Base-by-base conservation (phyloP, 2,888 invertebrate genomes). In the Craniophora ligustri region DNA sequence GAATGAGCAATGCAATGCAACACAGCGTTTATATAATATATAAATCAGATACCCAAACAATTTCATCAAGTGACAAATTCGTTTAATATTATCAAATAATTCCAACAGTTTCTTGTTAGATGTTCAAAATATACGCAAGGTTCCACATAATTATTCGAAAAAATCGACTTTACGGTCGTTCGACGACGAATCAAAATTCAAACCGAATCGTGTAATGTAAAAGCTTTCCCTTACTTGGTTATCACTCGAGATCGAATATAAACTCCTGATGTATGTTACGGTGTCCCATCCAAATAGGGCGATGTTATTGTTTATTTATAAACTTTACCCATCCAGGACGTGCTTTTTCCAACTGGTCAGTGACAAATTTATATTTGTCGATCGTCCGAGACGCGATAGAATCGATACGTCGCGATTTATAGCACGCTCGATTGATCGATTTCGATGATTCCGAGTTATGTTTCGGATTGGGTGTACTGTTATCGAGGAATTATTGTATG, bases 291-390 rank as follows among this genome's bases (percentile, higher is more conserved):
- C 90, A 85, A 86, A 86, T 86, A 89, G 72, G 89, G 89, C 63
- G 34, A 73, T 80, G 81, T 87, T 91, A 91, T 92, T 92, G 88
- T 92, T 93, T 93, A 93, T 93, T 92, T 92, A 92, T 92, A 92
- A 92, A 88, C 81, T 83, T 74, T 81, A 79, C 49, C 78, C 74
- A 79, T 75, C 72, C 57, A 76, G 76, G 75, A 76, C 75, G 76
- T 71, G 82, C 85, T 88, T 89, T 91, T 91, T 87, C 88, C 86
- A 75, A 85, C 79, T 84, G 77, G 77, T 79, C 87, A 80, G 84
- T 92, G 92, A 92, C 92, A 92, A 92, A 93, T 92, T 91, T 93
- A 92, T 92, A 92, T 91, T 91, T 88, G 89, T 90, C 88, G 91
- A 90, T 89, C 81, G 84, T 66, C 79, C 69, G 82, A 79, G 85